Conservation (phyloP, 2,888 invertebrate genomes). For the Tetragonula carbonaria region DNA sequence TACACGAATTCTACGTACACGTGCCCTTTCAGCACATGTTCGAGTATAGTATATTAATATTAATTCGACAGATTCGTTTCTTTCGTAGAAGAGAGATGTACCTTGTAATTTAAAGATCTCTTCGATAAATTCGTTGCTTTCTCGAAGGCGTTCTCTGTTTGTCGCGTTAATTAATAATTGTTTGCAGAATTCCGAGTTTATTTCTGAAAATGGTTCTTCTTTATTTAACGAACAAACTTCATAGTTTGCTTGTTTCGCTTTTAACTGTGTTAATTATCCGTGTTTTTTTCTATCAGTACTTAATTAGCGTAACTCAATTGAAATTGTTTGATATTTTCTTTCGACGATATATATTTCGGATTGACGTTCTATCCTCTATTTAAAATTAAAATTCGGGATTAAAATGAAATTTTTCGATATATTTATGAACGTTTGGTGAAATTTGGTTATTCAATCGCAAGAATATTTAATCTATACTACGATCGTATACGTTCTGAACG, state of each 20-base stretch:
- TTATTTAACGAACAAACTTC: conserved; percentile 22
- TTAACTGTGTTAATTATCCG: conserved; percentile 16
- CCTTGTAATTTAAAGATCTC: neutral
- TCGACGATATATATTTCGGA: too few relatives aligned
- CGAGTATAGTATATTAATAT: neutral
- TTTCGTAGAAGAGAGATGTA: neutral
- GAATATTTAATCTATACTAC: neutral
- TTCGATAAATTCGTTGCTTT: conserved; percentile 17
- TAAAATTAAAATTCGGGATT: neutral
- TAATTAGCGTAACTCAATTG: conserved; percentile 22
- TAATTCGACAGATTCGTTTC: neutral
- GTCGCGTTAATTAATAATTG: conserved; percentile 19
- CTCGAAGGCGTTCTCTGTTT: conserved; percentile 2
- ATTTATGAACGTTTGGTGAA: too few relatives aligned
- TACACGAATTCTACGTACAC: too few relatives aligned
- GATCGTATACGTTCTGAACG: neutral
- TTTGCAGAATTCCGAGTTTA: neutral
- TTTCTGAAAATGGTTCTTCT: neutral
- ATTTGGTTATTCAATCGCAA: neutral
- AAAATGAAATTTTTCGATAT: neutral
- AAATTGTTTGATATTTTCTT: neutral
- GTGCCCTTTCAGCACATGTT: too few relatives aligned
- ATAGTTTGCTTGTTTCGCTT: conserved; percentile 1
- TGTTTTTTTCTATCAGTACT: neutral
- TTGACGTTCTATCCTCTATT: neutral